These are phyloP conservation scores for Asobara japonica DNA, from an alignment of 1,140 invertebrate species.

Conservation along the genomic window DNA sequence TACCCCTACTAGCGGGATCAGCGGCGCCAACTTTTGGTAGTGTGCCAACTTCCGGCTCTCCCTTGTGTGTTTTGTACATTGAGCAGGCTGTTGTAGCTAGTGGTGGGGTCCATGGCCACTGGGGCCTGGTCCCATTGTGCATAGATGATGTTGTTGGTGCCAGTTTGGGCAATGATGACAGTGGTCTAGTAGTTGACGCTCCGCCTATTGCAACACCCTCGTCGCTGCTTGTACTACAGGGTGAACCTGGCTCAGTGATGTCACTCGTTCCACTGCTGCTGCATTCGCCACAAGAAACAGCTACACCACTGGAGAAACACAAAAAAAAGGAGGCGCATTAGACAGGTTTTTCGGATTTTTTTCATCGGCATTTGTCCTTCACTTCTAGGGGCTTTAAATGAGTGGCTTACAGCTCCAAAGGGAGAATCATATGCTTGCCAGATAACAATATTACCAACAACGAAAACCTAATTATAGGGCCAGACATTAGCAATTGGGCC, in stretches of 20 bases:
- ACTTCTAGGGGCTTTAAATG: neutral
- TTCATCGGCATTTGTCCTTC: too few relatives aligned
- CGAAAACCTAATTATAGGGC: conserved; percentile 53
- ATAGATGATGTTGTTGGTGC: conserved; percentile 62
- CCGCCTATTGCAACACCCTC: conserved; percentile 61
- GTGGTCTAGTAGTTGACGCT: conserved; percentile 59
- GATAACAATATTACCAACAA: conserved; percentile 50
- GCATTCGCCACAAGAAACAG: conserved; percentile 74
- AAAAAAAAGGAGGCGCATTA: conserved; percentile 29
- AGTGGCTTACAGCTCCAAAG: neutral
- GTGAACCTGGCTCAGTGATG: conserved; percentile 83
- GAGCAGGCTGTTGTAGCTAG: conserved; percentile 60
- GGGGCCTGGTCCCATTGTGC: conserved; percentile 58
- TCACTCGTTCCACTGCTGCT: conserved; percentile 76
- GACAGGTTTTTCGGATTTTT: neutral
- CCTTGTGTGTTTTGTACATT: conserved; percentile 60
- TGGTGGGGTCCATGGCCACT: conserved; percentile 65
- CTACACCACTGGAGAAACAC: conserved; percentile 74
- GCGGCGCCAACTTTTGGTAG: conserved; percentile 54
- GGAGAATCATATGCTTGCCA: conserved; percentile 50
- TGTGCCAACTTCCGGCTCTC: conserved; percentile 59
- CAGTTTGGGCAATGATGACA: conserved; percentile 65
- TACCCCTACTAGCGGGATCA: conserved; percentile 50
- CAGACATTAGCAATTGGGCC: conserved; percentile 51
- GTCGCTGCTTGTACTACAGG: conserved; percentile 74